These are phyloP conservation scores for Lysandra bellargus DNA, from an alignment of 2,888 invertebrate species.

Conservation along the genomic window DNA sequence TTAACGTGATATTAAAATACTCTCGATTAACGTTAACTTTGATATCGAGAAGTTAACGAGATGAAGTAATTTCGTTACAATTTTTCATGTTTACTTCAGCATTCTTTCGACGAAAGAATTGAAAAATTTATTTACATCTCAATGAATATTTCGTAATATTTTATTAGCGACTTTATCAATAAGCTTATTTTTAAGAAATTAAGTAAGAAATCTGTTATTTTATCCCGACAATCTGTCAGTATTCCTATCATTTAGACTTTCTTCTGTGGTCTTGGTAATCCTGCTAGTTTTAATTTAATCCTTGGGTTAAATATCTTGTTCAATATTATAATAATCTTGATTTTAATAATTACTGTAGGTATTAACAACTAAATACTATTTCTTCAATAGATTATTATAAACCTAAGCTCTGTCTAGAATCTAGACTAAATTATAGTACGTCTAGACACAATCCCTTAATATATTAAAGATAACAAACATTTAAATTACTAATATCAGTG, in stretches of 20 bases:
- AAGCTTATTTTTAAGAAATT: no score
- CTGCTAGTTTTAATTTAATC: no score
- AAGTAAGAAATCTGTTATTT: no score
- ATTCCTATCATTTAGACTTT: no score
- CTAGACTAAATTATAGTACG: neutral
- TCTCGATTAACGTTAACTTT: neutral
- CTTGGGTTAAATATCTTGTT: no score
- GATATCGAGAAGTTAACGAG: neutral
- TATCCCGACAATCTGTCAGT: no score
- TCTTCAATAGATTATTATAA: neutral
- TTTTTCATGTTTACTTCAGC: neutral
- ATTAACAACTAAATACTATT: neutral
- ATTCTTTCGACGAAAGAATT: no score
- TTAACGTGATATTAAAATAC: neutral
- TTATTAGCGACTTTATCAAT: no score
- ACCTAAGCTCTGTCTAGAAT: neutral
- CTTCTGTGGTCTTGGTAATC: no score
- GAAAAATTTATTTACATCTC: no score
- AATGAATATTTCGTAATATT: no score
- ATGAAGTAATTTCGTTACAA: neutral
- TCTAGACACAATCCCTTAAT: neutral
- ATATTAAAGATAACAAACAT: neutral
- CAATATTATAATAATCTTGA: neutral
- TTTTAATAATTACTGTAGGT: neutral
- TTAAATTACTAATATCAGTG: slow-evolving; percentile 5